Evolutionary conservation across 2,113 vertebrate species (phyloP).

Genomic region (Takifugu bimaculatus): DNA sequence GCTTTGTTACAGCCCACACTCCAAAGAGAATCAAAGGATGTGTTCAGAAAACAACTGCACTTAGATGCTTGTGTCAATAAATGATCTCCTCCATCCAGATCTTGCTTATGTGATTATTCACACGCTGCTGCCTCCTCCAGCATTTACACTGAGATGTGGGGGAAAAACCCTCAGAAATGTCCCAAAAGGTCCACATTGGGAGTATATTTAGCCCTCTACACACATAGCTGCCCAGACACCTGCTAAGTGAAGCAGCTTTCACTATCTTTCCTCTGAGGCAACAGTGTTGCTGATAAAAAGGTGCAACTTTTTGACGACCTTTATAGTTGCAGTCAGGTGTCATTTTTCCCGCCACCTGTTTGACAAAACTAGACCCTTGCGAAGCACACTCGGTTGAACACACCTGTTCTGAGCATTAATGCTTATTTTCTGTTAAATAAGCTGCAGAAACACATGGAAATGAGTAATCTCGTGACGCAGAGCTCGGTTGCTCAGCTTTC

Average conservation of each 20-base stretch:
- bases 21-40: conserved; percentile 41
- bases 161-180: neutral
- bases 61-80: conserved; percentile 64
- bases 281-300: conserved; percentile 51
- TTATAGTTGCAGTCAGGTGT: neutral
- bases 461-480: too few species aligned
- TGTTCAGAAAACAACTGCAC: conserved; percentile 56
- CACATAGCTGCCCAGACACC: neutral
- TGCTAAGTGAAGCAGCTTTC: neutral
- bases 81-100: conserved; percentile 56
- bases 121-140: neutral
- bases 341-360: neutral
- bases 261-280: conserved; percentile 34
- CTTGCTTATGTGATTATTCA: conserved; percentile 19
- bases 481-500: too few species aligned
- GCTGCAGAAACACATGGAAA: too few species aligned
- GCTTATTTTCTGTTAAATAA: too few species aligned
- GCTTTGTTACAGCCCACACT: conserved; percentile 62
- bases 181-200: neutral
- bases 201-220: neutral
- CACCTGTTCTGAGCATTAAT: neutral
- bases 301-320: conserved; percentile 2
- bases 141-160: neutral
- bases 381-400: neutral
- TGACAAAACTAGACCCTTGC: neutral